Percentiles rank a stretch among this genome's conserved stretches.
phyloP scores from a whole-genome alignment of 2,113 vertebrate species.

The Gila orcuttii region DNA sequence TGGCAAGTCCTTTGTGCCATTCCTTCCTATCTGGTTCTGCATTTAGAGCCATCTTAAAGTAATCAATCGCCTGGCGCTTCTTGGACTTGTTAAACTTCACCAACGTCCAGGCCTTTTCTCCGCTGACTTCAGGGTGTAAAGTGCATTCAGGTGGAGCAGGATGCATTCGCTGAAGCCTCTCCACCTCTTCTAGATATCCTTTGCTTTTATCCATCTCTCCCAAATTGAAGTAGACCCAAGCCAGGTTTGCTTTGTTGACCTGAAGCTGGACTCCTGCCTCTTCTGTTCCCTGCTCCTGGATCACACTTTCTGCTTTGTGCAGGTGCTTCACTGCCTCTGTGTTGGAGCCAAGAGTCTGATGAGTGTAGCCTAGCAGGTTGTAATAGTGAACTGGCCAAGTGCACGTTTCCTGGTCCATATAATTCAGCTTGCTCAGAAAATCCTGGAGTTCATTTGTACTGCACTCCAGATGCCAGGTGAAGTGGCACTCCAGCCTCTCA shows the following conservation, averaged over 20 bases:
- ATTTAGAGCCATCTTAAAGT: constrained; percentile 16
- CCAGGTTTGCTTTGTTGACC: constrained; percentile 27
- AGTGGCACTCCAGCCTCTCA: constrained; percentile 16
- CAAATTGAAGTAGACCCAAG: constrained; percentile 6
- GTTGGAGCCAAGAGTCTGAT: neutral
- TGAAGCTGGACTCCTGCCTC: neutral
- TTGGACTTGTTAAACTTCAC: neutral
- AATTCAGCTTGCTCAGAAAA: accelerated
- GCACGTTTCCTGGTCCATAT: neutral
- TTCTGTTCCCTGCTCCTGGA: neutral
- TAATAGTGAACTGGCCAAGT: neutral
- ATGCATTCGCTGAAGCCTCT: neutral
- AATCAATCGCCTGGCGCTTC: neutral
- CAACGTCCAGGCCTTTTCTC: constrained; percentile 35
- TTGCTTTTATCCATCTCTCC: neutral
- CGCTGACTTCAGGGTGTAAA: constrained; percentile 36
- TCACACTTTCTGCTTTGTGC: constrained; percentile 16
- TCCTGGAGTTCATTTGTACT: neutral
- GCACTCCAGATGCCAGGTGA: neutral
- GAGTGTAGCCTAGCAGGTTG: constrained; percentile 10
- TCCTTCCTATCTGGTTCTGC: constrained; percentile 13
- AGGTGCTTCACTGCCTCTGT: neutral
- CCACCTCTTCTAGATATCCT: neutral
- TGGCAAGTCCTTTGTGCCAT: constrained; percentile 1
- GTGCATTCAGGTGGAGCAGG: constrained; percentile 27